A percentile compares a stretch with the other conserved stretches of the same genome.
Conservation (phyloP, 2,113 vertebrate genomes). For the Buteo buteo region DNA sequence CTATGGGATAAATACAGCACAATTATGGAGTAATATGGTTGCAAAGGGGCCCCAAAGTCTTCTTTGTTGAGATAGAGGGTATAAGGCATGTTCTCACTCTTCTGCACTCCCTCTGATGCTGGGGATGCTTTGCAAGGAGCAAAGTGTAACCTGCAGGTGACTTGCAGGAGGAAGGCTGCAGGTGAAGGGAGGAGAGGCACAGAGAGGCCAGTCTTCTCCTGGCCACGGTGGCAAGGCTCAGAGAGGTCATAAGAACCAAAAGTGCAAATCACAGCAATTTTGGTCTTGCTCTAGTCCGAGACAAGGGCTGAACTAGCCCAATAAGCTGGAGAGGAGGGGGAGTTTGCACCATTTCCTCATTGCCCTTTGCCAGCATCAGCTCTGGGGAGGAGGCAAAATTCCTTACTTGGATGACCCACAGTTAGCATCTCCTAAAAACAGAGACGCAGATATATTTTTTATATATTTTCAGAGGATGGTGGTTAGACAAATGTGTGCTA, state of each 20-base stretch:
- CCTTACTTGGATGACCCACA: neutral
- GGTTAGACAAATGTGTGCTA: neutral
- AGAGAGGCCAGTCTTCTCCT: neutral
- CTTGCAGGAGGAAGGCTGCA: neutral
- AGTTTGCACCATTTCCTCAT: neutral
- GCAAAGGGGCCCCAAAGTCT: neutral
- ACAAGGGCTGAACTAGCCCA: neutral
- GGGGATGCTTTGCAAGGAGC: neutral
- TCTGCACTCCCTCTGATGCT: neutral
- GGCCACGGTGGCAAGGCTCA: neutral
- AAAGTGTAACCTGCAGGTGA: neutral
- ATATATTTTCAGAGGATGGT: neutral
- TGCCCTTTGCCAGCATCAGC: neutral
- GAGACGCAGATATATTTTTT: neutral
- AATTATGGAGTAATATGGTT: neutral
- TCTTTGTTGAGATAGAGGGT: neutral
- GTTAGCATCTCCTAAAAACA: neutral
- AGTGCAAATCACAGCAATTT: neutral
- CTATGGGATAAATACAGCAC: neutral
- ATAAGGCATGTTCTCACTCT: neutral
- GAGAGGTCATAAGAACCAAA: neutral
- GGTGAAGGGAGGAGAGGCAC: neutral
- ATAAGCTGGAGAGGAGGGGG: neutral
- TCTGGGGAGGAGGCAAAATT: neutral
- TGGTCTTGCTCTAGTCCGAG: neutral